Conservation (phyloP, 2,797 vertebrate genomes). For the Limnodromus scolopaceus region DNA sequence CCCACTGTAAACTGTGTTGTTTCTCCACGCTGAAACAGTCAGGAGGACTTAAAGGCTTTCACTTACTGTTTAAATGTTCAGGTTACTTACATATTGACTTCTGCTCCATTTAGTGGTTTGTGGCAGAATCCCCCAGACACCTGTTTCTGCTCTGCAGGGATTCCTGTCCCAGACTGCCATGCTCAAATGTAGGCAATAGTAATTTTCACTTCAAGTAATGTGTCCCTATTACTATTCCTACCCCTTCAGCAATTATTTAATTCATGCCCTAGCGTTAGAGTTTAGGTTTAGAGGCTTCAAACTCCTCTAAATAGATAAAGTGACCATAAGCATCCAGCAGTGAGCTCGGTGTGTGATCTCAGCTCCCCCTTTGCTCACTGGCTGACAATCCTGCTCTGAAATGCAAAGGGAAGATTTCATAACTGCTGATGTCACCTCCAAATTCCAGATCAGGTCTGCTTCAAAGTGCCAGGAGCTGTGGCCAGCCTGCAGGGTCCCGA, state of each 20-base stretch:
- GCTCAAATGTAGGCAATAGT: background rate
- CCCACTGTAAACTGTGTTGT: background rate
- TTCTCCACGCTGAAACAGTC: background rate
- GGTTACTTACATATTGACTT: background rate
- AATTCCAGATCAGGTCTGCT: background rate
- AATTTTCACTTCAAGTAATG: background rate
- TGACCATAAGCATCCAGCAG: rapidly evolving
- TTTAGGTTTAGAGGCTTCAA: background rate
- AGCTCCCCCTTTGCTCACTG: background rate
- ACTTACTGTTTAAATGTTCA: background rate
- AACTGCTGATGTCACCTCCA: too few relatives aligned
- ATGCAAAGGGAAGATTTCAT: background rate
- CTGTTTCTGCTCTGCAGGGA: background rate
- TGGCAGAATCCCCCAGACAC: background rate
- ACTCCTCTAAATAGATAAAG: background rate
- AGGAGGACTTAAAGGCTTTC: background rate
- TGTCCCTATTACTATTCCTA: background rate
- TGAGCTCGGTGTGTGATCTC: rapidly evolving
- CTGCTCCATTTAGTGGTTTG: background rate
- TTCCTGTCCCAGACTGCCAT: background rate
- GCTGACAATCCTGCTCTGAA: background rate
- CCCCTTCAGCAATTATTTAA: background rate
- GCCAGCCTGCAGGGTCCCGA: rapidly evolving
- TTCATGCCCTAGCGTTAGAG: background rate
- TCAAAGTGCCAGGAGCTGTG: background rate